These are phyloP conservation scores for Sander lucioperca DNA, from an alignment of 2,113 vertebrate genomes.

Conservation along the genomic window DNA sequence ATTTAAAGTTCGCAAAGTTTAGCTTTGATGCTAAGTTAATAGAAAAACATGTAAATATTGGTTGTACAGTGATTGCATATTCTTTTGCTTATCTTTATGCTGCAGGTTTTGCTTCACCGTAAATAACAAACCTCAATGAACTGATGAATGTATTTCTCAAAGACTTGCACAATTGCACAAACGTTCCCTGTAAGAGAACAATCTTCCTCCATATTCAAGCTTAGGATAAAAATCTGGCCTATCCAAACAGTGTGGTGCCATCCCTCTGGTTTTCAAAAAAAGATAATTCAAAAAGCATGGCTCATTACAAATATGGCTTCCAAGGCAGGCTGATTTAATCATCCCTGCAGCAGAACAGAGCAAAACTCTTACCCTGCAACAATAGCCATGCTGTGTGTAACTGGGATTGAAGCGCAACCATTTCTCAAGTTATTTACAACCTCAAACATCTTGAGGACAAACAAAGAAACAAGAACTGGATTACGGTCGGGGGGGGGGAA, in stretches of 20 bases:
- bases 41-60: slow-evolving; percentile 5
- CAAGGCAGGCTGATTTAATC: slow-evolving; percentile 61
- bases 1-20: background rate
- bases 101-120: slow-evolving; percentile 26
- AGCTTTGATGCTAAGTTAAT: background rate
- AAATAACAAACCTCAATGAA: slow-evolving; percentile 44
- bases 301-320: slow-evolving; percentile 73
- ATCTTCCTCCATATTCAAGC: slow-evolving; percentile 45
- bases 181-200: slow-evolving; percentile 39
- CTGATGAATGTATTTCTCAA: slow-evolving; percentile 22
- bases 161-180: slow-evolving; percentile 42
- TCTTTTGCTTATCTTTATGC: slow-evolving; percentile 12
- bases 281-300: slow-evolving; percentile 79
- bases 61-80: background rate
- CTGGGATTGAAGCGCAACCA: slow-evolving; percentile 52
- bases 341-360: slow-evolving; percentile 52
- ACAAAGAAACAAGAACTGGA: slow-evolving; percentile 55
- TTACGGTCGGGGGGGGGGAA: slow-evolving; percentile 21
- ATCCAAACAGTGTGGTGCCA: slow-evolving; percentile 69
- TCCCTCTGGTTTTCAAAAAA: slow-evolving; percentile 61
- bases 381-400: slow-evolving; percentile 55
- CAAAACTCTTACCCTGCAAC: slow-evolving; percentile 66
- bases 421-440: slow-evolving; percentile 74
- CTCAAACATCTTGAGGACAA: slow-evolving; percentile 70
- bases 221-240: slow-evolving; percentile 63